These are phyloP conservation scores for Euleptes europaea DNA, from an alignment of 2,113 vertebrate species.

Conservation along the genomic window DNA sequence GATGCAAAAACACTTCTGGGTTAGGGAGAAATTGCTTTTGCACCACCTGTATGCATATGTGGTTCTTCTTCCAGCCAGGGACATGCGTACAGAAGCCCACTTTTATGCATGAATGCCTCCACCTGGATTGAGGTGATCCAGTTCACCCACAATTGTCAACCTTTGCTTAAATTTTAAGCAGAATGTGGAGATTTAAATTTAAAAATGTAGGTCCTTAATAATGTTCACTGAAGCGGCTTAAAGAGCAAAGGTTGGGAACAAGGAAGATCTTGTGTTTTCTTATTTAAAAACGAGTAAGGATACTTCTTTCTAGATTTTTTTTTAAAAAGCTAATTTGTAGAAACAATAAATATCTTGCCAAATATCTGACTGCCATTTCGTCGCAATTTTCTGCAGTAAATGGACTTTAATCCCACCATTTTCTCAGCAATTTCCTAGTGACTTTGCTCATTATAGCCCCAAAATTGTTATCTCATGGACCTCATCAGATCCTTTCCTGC, in stretches of 20 bases:
- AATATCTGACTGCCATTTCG: slow-evolving; percentile 39
- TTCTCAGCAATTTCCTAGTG: slow-evolving; percentile 57
- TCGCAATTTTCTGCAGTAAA: slow-evolving; percentile 61
- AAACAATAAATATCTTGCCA: slow-evolving; percentile 47
- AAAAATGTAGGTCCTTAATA: background rate
- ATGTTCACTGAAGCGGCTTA: slow-evolving; percentile 6
- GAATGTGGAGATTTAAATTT: background rate
- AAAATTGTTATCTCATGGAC: slow-evolving; percentile 64
- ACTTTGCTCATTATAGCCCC: slow-evolving; percentile 47
- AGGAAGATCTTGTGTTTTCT: slow-evolving; percentile 9
- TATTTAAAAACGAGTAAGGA: slow-evolving; percentile 22
- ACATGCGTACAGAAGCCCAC: background rate
- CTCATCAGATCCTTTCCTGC: slow-evolving; percentile 54
- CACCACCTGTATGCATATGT: background rate
- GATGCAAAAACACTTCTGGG: too few relatives aligned
- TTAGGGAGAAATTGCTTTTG: too few relatives aligned
- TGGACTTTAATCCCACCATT: slow-evolving; percentile 59
- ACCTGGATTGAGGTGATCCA: background rate
- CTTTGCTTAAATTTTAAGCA: background rate
- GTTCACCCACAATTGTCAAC: background rate
- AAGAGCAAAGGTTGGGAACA: slow-evolving; percentile 4
- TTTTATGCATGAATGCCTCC: background rate
- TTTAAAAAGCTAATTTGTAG: slow-evolving; percentile 31
- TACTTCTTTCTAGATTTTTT: slow-evolving; percentile 15
- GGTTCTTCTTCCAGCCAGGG: background rate